phyloP scores from a whole-genome alignment of 2,113 vertebrate genomes.

The Anseranas semipalmata region DNA sequence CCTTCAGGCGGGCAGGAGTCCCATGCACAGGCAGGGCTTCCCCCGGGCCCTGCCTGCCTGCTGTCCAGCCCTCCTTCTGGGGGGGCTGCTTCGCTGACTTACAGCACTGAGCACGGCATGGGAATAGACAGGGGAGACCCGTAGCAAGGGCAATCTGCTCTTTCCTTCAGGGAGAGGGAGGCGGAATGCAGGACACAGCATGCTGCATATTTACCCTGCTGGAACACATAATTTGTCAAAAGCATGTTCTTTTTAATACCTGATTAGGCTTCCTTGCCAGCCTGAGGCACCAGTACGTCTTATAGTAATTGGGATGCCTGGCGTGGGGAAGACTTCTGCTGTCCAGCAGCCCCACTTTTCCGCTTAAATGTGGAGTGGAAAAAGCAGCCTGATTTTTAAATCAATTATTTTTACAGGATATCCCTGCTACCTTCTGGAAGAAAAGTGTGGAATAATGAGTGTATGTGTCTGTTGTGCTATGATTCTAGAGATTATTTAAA shows the following conservation, averaged over 20 bases:
- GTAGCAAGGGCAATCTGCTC: conserved; percentile 57
- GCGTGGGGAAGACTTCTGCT: neutral
- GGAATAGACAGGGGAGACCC: conserved; percentile 43
- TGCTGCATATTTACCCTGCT: conserved; percentile 19
- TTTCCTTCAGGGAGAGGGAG: conserved; percentile 20
- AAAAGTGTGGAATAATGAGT: neutral
- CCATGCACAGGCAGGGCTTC: conserved; percentile 37
- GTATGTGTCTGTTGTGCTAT: neutral
- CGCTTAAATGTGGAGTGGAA: neutral
- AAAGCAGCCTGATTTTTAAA: neutral
- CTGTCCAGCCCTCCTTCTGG: conserved; percentile 60
- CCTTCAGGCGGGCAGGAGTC: neutral
- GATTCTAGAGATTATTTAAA: neutral
- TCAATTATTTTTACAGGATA: neutral
- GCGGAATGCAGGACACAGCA: conserved; percentile 44
- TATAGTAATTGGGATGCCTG: conserved; percentile 40
- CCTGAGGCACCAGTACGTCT: conserved; percentile 19
- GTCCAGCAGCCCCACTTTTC: neutral
- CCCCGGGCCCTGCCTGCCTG: conserved; percentile 55
- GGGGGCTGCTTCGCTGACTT: conserved; percentile 25
- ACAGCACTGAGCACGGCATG: neutral
- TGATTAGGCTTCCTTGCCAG: conserved; percentile 52
- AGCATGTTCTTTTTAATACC: conserved; percentile 62
- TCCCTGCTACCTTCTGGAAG: neutral
- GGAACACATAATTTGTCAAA: conserved; percentile 73